Conservation (phyloP, 2,113 vertebrate genomes). For the Poeciliopsis prolifica region DNA sequence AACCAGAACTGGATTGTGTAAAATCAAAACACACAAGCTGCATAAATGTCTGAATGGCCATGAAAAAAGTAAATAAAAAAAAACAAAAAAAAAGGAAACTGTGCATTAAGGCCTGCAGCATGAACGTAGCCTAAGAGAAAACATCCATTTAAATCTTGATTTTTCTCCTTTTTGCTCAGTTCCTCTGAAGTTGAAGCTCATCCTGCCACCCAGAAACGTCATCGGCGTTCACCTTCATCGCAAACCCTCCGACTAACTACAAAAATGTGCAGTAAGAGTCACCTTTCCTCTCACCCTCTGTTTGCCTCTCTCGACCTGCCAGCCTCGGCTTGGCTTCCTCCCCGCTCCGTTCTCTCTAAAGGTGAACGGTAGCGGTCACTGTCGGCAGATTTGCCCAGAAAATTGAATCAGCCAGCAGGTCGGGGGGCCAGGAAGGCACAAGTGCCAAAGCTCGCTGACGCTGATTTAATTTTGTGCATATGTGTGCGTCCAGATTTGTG, state of each 20-base stretch:
- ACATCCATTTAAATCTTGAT: background rate
- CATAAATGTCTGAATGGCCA: too few species aligned
- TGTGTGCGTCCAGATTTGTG: constrained; percentile 29
- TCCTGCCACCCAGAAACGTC: constrained; percentile 20
- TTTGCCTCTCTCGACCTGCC: constrained; percentile 35
- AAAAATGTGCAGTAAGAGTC: constrained; percentile 41
- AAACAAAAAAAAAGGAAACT: too few species aligned
- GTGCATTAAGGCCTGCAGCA: too few species aligned
- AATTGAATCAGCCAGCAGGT: constrained; percentile 76
- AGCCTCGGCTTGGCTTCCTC: constrained; percentile 8
- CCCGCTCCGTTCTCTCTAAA: constrained; percentile 38
- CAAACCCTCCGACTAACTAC: constrained; percentile 21
- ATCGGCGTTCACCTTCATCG: constrained; percentile 33
- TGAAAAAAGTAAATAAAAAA: too few species aligned
- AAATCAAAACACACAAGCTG: too few species aligned
- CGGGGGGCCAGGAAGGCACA: constrained; percentile 61
- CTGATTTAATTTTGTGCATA: constrained; percentile 67
- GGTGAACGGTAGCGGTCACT: constrained; percentile 74
- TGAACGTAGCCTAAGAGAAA: too few species aligned
- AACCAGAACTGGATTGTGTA: too few species aligned
- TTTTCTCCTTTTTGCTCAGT: background rate
- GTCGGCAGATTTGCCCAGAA: constrained; percentile 67
- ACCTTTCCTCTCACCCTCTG: constrained; percentile 45
- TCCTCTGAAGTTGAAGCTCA: constrained; percentile 12
- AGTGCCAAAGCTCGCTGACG: constrained; percentile 55